Percentiles rank a stretch among this genome's conserved stretches.
Conservation (phyloP, 1,140 invertebrate species). For the Aphaenogaster floridana region DNA sequence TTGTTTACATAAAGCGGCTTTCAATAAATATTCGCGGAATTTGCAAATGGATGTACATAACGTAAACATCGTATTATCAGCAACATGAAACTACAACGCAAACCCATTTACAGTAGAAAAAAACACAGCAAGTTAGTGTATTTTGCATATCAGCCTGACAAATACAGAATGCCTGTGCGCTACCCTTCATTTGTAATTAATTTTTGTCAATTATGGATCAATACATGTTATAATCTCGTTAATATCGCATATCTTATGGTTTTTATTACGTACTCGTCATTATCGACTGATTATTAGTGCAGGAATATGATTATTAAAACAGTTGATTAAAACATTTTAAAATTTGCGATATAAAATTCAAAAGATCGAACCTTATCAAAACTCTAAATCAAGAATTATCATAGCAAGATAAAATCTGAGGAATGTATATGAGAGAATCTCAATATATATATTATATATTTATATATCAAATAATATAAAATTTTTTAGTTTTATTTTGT, state of each 20-base stretch:
- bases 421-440: neutral
- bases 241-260: neutral
- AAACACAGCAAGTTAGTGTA: neutral
- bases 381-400: neutral
- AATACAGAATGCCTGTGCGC: conserved; percentile 2
- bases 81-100: conserved; percentile 27
- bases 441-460: neutral
- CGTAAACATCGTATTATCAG: conserved; percentile 49
- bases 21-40: conserved; percentile 57
- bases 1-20: conserved; percentile 40
- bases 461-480: neutral
- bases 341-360: conserved; percentile 16
- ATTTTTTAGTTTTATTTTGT: neutral
- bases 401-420: neutral
- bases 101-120: conserved; percentile 40
- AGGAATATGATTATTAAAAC: neutral
- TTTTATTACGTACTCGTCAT: conserved; percentile 9
- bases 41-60: conserved; percentile 51
- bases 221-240: neutral
- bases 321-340: neutral
- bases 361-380: too few species aligned
- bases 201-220: conserved; percentile 7
- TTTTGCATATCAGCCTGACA: conserved; percentile 33
- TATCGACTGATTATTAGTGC: neutral
- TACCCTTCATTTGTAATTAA: conserved; percentile 10